phyloP scores from a whole-genome alignment of 1,140 invertebrate genomes.

The Aradophagus sp. region DNA sequence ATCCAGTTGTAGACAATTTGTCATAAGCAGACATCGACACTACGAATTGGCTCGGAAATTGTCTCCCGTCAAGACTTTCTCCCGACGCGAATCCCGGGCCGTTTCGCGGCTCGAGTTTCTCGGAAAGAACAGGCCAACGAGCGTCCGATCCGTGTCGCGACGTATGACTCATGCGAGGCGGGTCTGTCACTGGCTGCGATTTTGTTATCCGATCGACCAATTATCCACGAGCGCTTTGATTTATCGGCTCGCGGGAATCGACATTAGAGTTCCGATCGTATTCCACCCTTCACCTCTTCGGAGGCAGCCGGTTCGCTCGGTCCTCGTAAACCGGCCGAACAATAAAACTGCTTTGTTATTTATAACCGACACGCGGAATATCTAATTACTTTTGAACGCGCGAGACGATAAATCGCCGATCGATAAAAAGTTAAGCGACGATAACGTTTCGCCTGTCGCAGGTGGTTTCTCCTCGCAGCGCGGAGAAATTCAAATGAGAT shows the following conservation, averaged over 20 bases:
- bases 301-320: conserved; percentile 9
- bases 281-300: conserved; percentile 26
- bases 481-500: too few relatives aligned
- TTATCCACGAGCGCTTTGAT: conserved; percentile 46
- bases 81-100: conserved; percentile 19
- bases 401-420: too few relatives aligned
- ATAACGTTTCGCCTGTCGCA: too few relatives aligned
- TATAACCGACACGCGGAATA: conserved; percentile 36
- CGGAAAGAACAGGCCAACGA: conserved; percentile 19
- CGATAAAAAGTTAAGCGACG: too few relatives aligned
- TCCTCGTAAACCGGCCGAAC: conserved; percentile 33
- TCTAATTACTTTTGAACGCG: too few relatives aligned
- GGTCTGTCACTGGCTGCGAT: conserved; percentile 27
- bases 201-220: conserved; percentile 46
- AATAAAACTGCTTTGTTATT: conserved; percentile 37
- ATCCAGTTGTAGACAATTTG: conserved; percentile 14
- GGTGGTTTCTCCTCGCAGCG: too few relatives aligned
- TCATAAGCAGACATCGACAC: conserved; percentile 12
- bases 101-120: conserved; percentile 26
- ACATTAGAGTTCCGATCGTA: conserved; percentile 29
- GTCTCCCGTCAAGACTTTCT: conserved; percentile 35
- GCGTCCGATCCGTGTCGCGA: conserved; percentile 26
- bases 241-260: conserved; percentile 39
- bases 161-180: conserved; percentile 32
- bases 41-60: conserved; percentile 6